Percentiles rank a stretch among this genome's conserved stretches.
phyloP scores from a whole-genome alignment of 2,113 vertebrate species.

The Aphyosemion australe region DNA sequence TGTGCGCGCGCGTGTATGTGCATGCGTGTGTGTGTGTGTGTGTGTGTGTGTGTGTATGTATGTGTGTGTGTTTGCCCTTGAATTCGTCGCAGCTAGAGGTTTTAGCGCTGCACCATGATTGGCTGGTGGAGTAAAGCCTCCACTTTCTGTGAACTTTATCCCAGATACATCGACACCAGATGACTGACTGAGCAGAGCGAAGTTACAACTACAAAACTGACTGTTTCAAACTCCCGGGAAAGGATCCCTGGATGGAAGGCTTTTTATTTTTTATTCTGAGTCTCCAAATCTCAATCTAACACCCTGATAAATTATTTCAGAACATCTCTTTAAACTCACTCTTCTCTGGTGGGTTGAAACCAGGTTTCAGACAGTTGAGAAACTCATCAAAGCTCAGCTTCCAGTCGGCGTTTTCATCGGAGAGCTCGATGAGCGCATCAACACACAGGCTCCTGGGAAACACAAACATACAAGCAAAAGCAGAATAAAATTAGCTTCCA shows the following conservation, averaged over 20 bases:
- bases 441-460: slow-evolving; percentile 91
- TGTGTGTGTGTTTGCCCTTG: slow-evolving; percentile 12
- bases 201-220: background rate
- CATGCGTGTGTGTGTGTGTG: too few species aligned
- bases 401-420: slow-evolving; percentile 98
- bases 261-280: slow-evolving; percentile 3
- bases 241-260: background rate
- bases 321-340: slow-evolving; percentile 79
- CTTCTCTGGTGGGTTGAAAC: slow-evolving; percentile 95
- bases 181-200: slow-evolving; percentile 15
- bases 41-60: too few species aligned
- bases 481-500: slow-evolving; percentile 13
- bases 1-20: too few species aligned
- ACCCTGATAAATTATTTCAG: background rate
- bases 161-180: slow-evolving; percentile 24
- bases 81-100: slow-evolving; percentile 7
- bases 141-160: slow-evolving; percentile 61
- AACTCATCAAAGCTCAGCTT: slow-evolving; percentile 98
- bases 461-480: slow-evolving; percentile 20
- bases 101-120: slow-evolving; percentile 11
- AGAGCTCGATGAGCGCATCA: slow-evolving; percentile 97
- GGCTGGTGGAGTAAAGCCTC: slow-evolving; percentile 18
- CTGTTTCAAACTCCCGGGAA: slow-evolving; percentile 1
- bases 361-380: slow-evolving; percentile 95
- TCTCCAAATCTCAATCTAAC: background rate